Evolutionary conservation across 1,140 invertebrate species (phyloP), one percentile per base, ranked within the genome.

Genomic region (Drosophila eugracilis): DNA sequence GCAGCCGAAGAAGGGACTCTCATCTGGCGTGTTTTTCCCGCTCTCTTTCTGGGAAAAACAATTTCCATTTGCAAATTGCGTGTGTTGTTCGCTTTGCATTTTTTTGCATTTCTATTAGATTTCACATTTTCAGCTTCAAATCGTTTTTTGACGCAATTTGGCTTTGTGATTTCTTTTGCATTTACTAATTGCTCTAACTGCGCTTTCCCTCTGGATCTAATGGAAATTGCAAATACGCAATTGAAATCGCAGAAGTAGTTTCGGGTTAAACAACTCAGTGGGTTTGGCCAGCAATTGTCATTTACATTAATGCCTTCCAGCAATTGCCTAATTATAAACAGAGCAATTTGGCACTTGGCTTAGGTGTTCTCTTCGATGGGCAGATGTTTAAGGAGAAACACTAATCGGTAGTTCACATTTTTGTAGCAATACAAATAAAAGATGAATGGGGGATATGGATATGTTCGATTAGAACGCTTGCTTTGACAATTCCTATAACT

Each of bases 41-140:
- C 36, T 17, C 30, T 44, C 49, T 28, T 54, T 48, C 32, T 21
- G 26, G 34, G 42, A 75, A 75, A 74, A 75, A 75, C 66, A 50
- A 75, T 75, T 75, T 75, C 66, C 72, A 75, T 75, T 75, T 75
- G 73, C 72, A 75, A 75, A 75, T 75, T 69, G 63, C 60, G 63
- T 67, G 12, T 67, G 45, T 52, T 65, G 28, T 65, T 67, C 22
- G 37, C n/a, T 52, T 58, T 34, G 24, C 36, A 66, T 42, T n/a
- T n/a, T n/a, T n/a, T 32, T 45, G 49, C 71, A 65, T 55, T 52
- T 75, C 59, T 19, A 53, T 67, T 67, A 67, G 60, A 67, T 52
- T 67, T 52, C 44, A 66, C 60, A 53, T 74, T 63, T 45, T 12
- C 12, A 45, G 30, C 19, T 67, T 14, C n/a, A 5, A 45, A 59